phyloP scores from a whole-genome alignment of 2,113 vertebrate genomes.

The Tursiops truncatus region DNA sequence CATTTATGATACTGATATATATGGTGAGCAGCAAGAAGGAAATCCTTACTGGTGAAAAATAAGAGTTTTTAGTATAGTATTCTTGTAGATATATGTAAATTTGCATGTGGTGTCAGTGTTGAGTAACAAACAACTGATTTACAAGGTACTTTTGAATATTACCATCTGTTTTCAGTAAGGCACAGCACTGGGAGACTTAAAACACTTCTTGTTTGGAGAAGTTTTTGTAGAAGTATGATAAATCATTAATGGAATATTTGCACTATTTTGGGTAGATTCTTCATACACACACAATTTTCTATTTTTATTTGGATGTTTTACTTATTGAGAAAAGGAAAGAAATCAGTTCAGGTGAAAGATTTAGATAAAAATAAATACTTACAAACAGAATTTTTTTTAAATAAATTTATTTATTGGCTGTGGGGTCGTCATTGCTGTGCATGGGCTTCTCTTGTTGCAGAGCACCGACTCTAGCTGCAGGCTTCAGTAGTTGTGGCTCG shows the following conservation, averaged over 20 bases:
- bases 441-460: no score
- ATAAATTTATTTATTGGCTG: no score
- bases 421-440: no score
- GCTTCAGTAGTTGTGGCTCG: no score
- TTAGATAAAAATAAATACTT: not conserved
- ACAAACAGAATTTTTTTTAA: not conserved
- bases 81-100: not conserved
- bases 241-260: not conserved
- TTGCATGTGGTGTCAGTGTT: not conserved
- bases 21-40: not conserved
- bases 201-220: not conserved
- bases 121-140: not conserved
- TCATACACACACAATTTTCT: not conserved
- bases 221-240: not conserved
- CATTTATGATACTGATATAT: not conserved
- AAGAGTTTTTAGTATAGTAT: not conserved
- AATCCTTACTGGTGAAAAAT: not conserved
- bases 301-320: constrained; percentile 9
- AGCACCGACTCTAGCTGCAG: no score
- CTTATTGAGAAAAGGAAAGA: not conserved
- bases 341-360: not conserved
- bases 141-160: not conserved
- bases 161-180: not conserved
- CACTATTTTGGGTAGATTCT: not conserved
- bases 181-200: not conserved